phyloP scores from a whole-genome alignment of 2,113 vertebrate genomes.

The Cheilinus undulatus region DNA sequence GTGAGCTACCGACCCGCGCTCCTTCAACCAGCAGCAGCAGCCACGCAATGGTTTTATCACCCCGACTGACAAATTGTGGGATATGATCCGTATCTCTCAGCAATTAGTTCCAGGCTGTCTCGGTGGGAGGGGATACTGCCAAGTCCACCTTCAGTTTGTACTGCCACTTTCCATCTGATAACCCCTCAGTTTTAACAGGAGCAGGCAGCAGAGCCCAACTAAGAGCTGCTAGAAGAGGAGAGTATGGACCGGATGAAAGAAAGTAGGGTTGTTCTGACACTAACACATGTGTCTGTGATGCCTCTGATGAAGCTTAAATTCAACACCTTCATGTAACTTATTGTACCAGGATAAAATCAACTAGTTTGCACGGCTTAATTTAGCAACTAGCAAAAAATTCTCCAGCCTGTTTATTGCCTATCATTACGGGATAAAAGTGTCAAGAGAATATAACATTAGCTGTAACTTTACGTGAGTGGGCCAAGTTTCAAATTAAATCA shows the following conservation, averaged over 20 bases:
- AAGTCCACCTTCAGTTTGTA: constrained; percentile 63
- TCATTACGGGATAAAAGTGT: too few relatives aligned
- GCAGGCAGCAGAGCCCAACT: constrained; percentile 51
- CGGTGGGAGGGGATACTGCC: constrained; percentile 65
- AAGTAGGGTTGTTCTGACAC: not conserved
- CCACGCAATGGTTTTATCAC: constrained; percentile 76
- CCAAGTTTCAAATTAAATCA: too few relatives aligned
- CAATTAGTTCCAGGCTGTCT: constrained; percentile 83
- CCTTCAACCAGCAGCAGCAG: constrained; percentile 44
- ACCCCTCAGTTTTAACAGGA: constrained; percentile 63
- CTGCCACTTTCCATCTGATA: constrained; percentile 72
- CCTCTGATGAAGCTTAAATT: too few relatives aligned
- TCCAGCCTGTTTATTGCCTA: too few relatives aligned
- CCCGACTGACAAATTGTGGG: constrained; percentile 86
- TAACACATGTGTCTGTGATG: too few relatives aligned
- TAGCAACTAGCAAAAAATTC: too few relatives aligned
- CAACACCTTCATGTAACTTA: not conserved
- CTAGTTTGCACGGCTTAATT: too few relatives aligned
- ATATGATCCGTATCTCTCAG: constrained; percentile 85
- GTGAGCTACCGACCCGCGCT: constrained; percentile 57
- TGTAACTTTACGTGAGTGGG: too few relatives aligned
- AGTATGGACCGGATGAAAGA: constrained; percentile 12
- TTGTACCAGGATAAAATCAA: too few relatives aligned
- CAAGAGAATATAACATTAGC: too few relatives aligned
- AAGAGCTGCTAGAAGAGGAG: constrained; percentile 44